These are phyloP conservation scores for Kradibia gibbosae DNA, from an alignment of 1,140 invertebrate genomes.

Conservation along the genomic window DNA sequence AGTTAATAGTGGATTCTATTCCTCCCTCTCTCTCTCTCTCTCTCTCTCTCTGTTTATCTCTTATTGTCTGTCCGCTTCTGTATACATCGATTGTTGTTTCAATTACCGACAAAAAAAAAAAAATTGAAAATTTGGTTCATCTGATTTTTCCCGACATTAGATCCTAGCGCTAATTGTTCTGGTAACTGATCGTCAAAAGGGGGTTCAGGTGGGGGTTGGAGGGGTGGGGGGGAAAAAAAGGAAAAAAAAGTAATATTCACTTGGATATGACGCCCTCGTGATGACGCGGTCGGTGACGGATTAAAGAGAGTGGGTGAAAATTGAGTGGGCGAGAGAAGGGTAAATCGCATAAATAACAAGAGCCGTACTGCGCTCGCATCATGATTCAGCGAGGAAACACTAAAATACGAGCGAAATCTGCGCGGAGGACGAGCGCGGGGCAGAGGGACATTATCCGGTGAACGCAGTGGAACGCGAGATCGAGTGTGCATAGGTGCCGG, in stretches of 20 bases:
- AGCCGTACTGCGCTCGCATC: not conserved
- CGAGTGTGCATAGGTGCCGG: constrained; percentile 8
- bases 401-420: not conserved
- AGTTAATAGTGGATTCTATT: too few relatives aligned
- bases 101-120: too few relatives aligned
- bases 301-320: not conserved
- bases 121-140: too few relatives aligned
- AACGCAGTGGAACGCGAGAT: constrained; percentile 20
- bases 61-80: too few relatives aligned
- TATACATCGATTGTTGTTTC: too few relatives aligned
- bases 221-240: too few relatives aligned
- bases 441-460: not conserved
- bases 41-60: too few relatives aligned
- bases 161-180: too few relatives aligned
- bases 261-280: not conserved
- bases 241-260: not conserved
- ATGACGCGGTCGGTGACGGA: not conserved
- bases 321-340: not conserved
- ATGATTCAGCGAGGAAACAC: not conserved
- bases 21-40: too few relatives aligned
- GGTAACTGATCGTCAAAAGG: too few relatives aligned
- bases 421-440: constrained; percentile 40
- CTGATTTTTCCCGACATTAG: too few relatives aligned
- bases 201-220: too few relatives aligned
- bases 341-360: not conserved